Evolutionary conservation across 1,140 invertebrate species (phyloP).

Genomic region (Orchestia grillus): DNA sequence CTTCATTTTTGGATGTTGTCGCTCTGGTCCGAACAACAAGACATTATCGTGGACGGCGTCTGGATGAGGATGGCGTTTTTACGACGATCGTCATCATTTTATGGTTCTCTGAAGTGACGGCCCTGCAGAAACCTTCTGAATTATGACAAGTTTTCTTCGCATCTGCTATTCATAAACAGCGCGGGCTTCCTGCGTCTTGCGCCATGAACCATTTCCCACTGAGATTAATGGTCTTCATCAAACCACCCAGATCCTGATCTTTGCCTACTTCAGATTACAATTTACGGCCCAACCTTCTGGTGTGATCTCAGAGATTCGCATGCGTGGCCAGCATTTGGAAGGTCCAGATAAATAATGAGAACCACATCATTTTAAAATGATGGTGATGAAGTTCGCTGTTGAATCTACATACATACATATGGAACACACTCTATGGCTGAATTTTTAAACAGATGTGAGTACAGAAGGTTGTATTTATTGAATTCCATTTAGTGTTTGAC

Average conservation of each 20-base stretch:
- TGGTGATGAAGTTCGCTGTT: too few species aligned
- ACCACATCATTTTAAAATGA: neutral
- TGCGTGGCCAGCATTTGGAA: neutral
- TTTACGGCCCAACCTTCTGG: neutral
- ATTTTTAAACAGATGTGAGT: too few species aligned
- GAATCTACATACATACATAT: too few species aligned
- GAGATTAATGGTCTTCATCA: neutral
- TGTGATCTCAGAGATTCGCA: neutral
- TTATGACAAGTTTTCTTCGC: neutral
- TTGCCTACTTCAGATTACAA: neutral
- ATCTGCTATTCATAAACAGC: slow-evolving; percentile 27
- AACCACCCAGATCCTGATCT: neutral
- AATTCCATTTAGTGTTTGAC: too few species aligned
- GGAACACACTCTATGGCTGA: too few species aligned
- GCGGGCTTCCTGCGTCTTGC: neutral
- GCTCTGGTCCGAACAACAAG: slow-evolving; percentile 14
- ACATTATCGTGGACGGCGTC: neutral
- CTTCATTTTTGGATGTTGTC: neutral
- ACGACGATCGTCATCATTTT: slow-evolving; percentile 31
- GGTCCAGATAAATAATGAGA: neutral
- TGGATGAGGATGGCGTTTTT: slow-evolving; percentile 23
- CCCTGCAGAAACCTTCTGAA: slow-evolving; percentile 12
- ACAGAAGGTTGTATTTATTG: too few species aligned
- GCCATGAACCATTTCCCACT: neutral
- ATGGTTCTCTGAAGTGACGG: neutral